These are phyloP conservation scores for Nudaria mundana DNA, from an alignment of 2,888 invertebrate species.

Conservation along the genomic window DNA sequence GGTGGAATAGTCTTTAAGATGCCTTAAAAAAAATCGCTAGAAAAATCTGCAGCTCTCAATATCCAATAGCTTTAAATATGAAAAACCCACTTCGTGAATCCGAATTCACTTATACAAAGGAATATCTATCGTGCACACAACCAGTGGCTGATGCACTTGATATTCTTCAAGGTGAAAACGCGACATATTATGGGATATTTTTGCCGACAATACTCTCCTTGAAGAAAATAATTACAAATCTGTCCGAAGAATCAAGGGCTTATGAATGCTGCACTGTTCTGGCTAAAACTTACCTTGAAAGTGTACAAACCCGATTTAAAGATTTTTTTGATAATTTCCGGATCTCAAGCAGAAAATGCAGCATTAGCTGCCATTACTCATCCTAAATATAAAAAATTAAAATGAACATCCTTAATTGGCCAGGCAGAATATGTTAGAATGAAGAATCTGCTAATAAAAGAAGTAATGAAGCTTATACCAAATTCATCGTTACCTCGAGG, in stretches of 20 bases:
- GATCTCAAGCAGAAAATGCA: no score
- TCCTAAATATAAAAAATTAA: not conserved
- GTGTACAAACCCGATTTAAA: constrained; percentile 10
- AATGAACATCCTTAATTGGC: constrained; percentile 11
- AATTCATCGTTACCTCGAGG: constrained; percentile 2
- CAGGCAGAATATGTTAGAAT: constrained; percentile 7
- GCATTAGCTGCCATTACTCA: no score
- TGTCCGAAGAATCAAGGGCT: not conserved
- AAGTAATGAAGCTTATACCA: constrained; percentile 4
- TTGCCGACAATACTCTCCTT: constrained; percentile 1
- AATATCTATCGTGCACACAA: not conserved
- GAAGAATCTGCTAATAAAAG: constrained; percentile 8
- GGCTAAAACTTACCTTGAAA: constrained; percentile 3
- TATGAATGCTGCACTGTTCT: not conserved
- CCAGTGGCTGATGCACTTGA: constrained; percentile 8
- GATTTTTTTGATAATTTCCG: no score
- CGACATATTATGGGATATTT: constrained; percentile 12
- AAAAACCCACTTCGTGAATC: not conserved
- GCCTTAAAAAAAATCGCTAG: not conserved
- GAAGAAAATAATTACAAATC: not conserved
- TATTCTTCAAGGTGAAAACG: constrained; percentile 12
- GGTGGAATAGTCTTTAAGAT: not conserved
- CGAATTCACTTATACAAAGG: not conserved
- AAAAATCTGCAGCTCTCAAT: not conserved
- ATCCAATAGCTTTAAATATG: not conserved